A percentile compares a stretch with the other conserved stretches of the same genome.
Conservation (phyloP, 2,797 vertebrate species). For the Cossypha polioptera region DNA sequence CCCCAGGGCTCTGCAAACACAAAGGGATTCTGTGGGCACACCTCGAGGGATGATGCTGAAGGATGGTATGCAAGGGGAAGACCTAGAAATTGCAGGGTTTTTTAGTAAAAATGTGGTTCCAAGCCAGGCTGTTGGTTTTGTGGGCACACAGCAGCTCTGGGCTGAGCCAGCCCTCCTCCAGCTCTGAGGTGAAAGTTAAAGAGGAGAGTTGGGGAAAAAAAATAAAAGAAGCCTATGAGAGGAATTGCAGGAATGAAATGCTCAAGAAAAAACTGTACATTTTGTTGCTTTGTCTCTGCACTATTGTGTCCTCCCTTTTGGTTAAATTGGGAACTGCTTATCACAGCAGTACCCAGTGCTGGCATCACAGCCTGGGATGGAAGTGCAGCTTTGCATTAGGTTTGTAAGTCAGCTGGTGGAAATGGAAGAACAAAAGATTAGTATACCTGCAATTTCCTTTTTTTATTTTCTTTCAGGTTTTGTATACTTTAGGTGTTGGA, state of each 20-base stretch:
- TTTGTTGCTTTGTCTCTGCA: not conserved
- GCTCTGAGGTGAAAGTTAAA: not conserved
- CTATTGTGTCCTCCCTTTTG: not conserved
- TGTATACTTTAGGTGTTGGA: not conserved
- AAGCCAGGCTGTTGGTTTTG: accelerated
- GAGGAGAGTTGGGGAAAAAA: not conserved
- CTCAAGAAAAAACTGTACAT: not conserved
- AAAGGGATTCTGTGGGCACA: not conserved
- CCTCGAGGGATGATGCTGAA: accelerated
- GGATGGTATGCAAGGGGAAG: not conserved
- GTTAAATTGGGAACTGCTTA: slow-evolving; percentile 26
- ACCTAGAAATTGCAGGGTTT: not conserved
- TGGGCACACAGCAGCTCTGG: not conserved
- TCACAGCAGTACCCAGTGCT: not conserved
- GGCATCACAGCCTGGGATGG: not conserved
- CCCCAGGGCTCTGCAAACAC: not conserved
- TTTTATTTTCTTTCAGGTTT: not conserved
- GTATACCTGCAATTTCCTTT: not conserved
- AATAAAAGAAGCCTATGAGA: accelerated
- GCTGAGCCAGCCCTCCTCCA: not conserved
- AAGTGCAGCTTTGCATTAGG: not conserved
- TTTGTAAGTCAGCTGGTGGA: not conserved
- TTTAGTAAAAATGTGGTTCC: not conserved
- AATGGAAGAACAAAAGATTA: not conserved
- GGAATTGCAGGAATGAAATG: not conserved